Evolutionary conservation across 2,888 invertebrate species (phyloP), one percentile per base, ranked within the genome.

Genomic region (Coronaproctus castanopsis): DNA sequence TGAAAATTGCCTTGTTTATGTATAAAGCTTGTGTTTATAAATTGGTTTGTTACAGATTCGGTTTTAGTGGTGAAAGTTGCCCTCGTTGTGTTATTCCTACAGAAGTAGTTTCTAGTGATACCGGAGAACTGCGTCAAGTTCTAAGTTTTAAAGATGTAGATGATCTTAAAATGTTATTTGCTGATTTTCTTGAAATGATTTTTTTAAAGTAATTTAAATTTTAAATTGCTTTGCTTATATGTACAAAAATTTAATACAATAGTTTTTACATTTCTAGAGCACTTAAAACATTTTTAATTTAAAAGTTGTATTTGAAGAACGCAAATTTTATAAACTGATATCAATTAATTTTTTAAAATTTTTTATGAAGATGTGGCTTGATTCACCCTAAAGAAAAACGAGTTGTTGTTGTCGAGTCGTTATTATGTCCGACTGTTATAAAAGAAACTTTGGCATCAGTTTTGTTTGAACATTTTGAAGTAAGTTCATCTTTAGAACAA

Each of bases 361-460:
- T 62, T 57, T 57, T 61, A 70, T 74, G 19, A 69, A 92, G 92
- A 67, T 82, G 91, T 70, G 79, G 91, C 24, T 76, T 93, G 55
- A 84, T 92, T 54, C 95, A 88, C 69, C 93, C 96, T 0, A 93
- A 95, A 72, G 95, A 92, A 68, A 78, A 92, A 21, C 84, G 88
- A 70, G 82, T 97, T 48, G 85, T 97, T 3, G 78, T 97, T 24
- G 83, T 96, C 21, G 97, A 97, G 73, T 92, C 90, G 2, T 75
- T 93, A 14, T 77, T 96, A 21, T 83, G 85, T 36, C 85, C 82
- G 2, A 86, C 88, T 0, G 72, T 81, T 58, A 85, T 92, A 69
- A 76, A 93, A 62, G 87, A 95, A 68, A 86, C 86, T 0, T 74
- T 97, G 10, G 93, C 93, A 0, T 86, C 85, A 71, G 92, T 90